These are phyloP conservation scores for Mionectes olivaceus DNA, from an alignment of 2,797 vertebrate genomes.

Conservation along the genomic window DNA sequence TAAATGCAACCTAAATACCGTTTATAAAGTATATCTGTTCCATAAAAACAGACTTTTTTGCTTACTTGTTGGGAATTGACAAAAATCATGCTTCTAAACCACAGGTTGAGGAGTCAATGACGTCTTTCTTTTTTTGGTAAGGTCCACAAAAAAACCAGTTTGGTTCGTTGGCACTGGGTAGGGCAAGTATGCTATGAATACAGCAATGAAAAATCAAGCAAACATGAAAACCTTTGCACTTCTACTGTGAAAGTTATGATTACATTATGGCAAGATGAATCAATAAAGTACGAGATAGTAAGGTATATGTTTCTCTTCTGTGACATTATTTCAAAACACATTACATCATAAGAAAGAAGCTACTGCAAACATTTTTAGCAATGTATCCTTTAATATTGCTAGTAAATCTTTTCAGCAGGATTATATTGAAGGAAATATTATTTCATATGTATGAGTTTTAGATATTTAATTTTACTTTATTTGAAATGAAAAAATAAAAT, in stretches of 20 bases:
- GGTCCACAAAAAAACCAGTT: not conserved
- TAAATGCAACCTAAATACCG: not conserved
- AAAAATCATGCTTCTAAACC: not conserved
- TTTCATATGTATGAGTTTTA: not conserved
- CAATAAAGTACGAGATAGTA: not conserved
- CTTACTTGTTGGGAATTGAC: not conserved
- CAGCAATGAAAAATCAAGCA: not conserved
- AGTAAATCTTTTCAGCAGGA: not conserved
- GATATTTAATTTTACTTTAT: not conserved
- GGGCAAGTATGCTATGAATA: not conserved
- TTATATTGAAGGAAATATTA: not conserved
- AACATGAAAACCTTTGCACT: not conserved
- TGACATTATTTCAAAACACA: not conserved
- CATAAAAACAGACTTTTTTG: not conserved
- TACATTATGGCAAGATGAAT: not conserved
- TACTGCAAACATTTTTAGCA: not conserved
- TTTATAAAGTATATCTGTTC: not conserved
- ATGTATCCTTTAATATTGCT: not conserved
- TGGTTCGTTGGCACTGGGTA: fast-evolving
- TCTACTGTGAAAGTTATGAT: not conserved
- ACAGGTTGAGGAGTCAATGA: not conserved
- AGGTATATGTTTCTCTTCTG: not conserved
- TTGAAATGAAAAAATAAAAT: not conserved
- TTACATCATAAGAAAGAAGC: not conserved
- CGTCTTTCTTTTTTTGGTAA: not conserved